Conservation (phyloP, 2,888 invertebrate genomes). For the Lucinisca nassula region DNA sequence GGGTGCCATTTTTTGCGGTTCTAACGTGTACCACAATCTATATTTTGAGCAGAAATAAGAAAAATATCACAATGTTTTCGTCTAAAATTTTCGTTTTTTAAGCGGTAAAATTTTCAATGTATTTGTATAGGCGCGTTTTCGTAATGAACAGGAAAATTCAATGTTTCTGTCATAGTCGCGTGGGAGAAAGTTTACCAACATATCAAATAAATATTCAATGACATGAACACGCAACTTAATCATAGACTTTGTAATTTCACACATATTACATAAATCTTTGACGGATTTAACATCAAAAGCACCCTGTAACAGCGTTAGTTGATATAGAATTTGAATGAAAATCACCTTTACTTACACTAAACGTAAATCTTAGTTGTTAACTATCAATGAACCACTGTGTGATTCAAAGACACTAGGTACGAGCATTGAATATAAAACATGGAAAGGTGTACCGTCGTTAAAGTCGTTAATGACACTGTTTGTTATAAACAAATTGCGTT, state of each 20-base stretch:
- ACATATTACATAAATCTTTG: constrained; percentile 3
- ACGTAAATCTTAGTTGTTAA: not conserved
- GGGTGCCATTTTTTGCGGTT: no score
- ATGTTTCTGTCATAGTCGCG: no score
- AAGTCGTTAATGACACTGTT: not conserved
- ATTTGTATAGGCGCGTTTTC: no score
- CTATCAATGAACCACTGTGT: not conserved
- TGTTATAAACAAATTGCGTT: not conserved
- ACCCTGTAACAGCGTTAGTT: not conserved
- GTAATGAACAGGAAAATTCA: no score
- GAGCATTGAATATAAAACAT: not conserved
- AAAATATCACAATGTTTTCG: no score
- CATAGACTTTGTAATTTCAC: constrained; percentile 12
- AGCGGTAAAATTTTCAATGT: no score
- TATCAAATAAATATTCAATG: constrained; percentile 1
- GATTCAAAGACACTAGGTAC: not conserved
- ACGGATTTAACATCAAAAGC: constrained; percentile 6
- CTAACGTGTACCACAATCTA: no score
- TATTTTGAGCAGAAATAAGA: no score
- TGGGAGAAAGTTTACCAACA: not conserved
- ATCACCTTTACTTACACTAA: constrained; percentile 2
- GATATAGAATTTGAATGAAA: constrained; percentile 1
- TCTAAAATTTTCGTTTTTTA: no score
- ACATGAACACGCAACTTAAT: not conserved
- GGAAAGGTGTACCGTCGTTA: not conserved